Conservation (phyloP, 2,113 vertebrate species). For the Rhinolophus sinicus region DNA sequence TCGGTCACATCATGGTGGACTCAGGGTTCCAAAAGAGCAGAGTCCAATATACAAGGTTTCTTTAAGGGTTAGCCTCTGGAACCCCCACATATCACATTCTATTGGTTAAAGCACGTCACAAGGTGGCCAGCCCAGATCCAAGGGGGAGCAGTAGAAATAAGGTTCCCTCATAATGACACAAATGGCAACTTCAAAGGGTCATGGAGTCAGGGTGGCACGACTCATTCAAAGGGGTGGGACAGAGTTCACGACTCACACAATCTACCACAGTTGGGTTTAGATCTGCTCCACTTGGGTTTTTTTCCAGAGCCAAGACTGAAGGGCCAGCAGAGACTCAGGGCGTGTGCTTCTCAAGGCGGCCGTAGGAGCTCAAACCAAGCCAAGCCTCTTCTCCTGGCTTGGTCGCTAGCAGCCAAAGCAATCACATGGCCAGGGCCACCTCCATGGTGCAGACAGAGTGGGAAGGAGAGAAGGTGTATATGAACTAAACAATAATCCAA, state of each 20-base stretch:
- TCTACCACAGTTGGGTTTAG: neutral
- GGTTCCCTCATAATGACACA: neutral
- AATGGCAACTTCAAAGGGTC: neutral
- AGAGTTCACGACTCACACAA: neutral
- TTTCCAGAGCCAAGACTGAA: neutral
- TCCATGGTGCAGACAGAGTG: rapidly evolving
- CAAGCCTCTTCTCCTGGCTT: rapidly evolving
- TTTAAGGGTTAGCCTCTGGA: neutral
- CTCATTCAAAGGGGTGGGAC: neutral
- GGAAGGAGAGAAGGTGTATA: neutral
- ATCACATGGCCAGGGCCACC: neutral
- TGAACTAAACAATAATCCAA: neutral
- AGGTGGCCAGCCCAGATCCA: neutral
- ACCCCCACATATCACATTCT: neutral
- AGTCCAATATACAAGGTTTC: no score
- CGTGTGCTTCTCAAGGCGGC: no score
- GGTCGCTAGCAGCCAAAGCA: neutral
- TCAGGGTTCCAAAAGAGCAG: neutral
- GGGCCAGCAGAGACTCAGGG: neutral
- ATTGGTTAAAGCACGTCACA: neutral
- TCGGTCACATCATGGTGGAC: neutral
- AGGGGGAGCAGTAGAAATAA: no score
- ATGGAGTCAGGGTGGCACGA: neutral
- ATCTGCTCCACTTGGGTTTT: neutral
- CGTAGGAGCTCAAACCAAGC: neutral